Evolutionary conservation across 2,113 vertebrate genomes (phyloP).

Genomic region (Psittacus erithacus): DNA sequence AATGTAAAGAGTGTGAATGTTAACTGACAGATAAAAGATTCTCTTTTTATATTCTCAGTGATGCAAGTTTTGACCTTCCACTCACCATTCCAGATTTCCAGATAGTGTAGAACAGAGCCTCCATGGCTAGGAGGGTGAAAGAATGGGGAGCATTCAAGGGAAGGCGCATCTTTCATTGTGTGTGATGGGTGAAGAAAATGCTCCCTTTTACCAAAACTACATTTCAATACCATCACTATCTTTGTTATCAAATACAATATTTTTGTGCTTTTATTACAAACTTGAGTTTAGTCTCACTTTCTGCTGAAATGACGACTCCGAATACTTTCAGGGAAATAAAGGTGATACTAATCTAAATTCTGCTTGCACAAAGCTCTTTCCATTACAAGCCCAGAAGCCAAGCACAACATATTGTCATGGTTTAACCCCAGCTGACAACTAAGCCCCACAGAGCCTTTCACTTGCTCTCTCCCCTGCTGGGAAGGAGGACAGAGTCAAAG

Average conservation of each 20-base stretch:
- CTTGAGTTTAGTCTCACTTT: neutral
- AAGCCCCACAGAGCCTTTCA: neutral
- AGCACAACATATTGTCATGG: neutral
- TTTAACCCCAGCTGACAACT: neutral
- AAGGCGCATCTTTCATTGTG: neutral
- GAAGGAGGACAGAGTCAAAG: neutral
- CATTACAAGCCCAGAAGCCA: neutral
- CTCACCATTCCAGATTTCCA: neutral
- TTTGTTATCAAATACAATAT: neutral
- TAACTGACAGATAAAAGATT: neutral
- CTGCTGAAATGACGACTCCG: neutral
- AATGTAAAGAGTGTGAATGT: neutral
- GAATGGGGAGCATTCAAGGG: neutral
- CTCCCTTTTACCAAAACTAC: neutral
- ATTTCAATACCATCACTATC: neutral
- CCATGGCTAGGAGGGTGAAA: neutral
- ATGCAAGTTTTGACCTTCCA: slow-evolving; percentile 5
- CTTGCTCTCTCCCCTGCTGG: neutral
- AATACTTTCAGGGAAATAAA: neutral
- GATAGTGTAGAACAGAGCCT: neutral
- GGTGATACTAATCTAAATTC: neutral
- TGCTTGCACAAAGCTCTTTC: neutral
- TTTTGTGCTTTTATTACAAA: neutral
- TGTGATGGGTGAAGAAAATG: neutral
- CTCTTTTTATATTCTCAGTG: neutral